phyloP scores from a whole-genome alignment of 2,797 vertebrate genomes.

The Notolepis coatsorum region DNA sequence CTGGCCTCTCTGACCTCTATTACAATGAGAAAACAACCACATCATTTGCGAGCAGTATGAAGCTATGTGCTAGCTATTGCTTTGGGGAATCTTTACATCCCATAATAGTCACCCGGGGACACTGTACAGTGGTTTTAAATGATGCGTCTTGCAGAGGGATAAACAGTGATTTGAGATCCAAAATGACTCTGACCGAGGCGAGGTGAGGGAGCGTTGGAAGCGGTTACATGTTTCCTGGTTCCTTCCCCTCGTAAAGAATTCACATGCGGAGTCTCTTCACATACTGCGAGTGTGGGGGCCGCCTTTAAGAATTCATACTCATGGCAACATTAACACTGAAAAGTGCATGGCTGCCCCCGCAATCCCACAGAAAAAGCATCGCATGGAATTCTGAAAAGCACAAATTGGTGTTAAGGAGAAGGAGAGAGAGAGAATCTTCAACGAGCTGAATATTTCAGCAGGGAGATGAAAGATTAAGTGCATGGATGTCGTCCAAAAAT shows the following conservation, averaged over 20 bases:
- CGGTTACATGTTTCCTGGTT: slow-evolving; percentile 55
- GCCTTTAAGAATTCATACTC: slow-evolving; percentile 55
- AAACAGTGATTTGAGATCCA: slow-evolving; percentile 73
- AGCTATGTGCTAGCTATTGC: slow-evolving; percentile 55
- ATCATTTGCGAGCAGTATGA: slow-evolving; percentile 51
- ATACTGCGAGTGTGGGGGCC: slow-evolving; percentile 57
- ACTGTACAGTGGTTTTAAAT: slow-evolving; percentile 74
- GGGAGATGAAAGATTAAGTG: slow-evolving; percentile 80
- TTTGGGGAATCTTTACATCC: slow-evolving; percentile 68
- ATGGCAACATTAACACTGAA: slow-evolving; percentile 63
- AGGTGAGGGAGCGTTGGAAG: slow-evolving; percentile 50
- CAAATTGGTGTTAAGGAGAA: slow-evolving; percentile 61
- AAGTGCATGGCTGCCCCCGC: slow-evolving; percentile 57
- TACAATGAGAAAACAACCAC: slow-evolving; percentile 11
- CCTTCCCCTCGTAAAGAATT: slow-evolving; percentile 44
- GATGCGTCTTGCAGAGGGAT: slow-evolving; percentile 65
- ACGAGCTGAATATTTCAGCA: slow-evolving; percentile 64
- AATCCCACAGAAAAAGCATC: slow-evolving; percentile 54
- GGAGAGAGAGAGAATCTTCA: slow-evolving; percentile 30
- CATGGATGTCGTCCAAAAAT: slow-evolving; percentile 78
- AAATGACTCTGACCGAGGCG: slow-evolving; percentile 58
- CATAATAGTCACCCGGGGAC: slow-evolving; percentile 68
- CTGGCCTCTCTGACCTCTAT: slow-evolving; percentile 15
- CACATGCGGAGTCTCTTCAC: slow-evolving; percentile 43
- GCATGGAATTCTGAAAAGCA: slow-evolving; percentile 54